These are phyloP conservation scores for Penaeus chinensis DNA, from an alignment of 1,140 invertebrate genomes.

Conservation along the genomic window DNA sequence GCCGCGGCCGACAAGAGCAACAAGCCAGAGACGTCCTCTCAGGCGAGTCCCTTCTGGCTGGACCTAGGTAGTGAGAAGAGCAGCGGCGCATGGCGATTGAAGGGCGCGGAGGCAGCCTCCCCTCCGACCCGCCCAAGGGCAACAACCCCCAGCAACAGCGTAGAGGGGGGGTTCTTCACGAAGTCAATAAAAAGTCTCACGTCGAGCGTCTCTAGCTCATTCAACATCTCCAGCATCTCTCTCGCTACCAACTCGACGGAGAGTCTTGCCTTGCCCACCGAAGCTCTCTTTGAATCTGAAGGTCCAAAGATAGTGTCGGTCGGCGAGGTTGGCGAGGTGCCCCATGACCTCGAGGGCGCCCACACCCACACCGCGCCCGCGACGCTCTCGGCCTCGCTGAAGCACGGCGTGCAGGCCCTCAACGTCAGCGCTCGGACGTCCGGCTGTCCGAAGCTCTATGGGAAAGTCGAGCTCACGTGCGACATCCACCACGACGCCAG, in stretches of 20 bases:
- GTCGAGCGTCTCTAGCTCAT: neutral
- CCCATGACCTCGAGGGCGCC: conserved; percentile 11
- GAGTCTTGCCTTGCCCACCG: neutral
- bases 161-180: conserved; percentile 20
- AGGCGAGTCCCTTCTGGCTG: conserved; percentile 23
- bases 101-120: neutral
- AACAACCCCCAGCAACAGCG: neutral
- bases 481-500: conserved; percentile 30
- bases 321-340: conserved; percentile 52
- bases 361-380: neutral
- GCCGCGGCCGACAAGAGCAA: conserved; percentile 1
- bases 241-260: neutral
- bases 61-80: neutral
- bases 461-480: conserved; percentile 48
- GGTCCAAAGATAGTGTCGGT: conserved; percentile 29
- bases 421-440: conserved; percentile 48
- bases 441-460: conserved; percentile 51
- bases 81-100: conserved; percentile 7
- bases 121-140: neutral
- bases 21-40: neutral
- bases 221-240: neutral
- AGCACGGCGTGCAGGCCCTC: conserved; percentile 46
- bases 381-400: conserved; percentile 18
- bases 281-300: neutral
- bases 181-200: conserved; percentile 31